Base-by-base conservation (phyloP, 2,888 invertebrate genomes). In the Ptychoptera albimana region DNA sequence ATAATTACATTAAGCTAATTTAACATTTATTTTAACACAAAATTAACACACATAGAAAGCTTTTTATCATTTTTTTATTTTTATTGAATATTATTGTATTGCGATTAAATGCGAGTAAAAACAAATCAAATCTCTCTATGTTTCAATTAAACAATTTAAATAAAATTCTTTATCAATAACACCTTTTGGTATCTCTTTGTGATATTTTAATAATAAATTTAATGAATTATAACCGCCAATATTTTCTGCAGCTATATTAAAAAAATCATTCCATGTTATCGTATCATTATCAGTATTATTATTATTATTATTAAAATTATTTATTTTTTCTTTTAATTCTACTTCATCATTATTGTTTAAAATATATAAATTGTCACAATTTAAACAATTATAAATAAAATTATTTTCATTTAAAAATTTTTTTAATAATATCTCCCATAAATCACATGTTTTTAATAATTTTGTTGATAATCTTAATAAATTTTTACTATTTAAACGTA, bases 111-210 rank as follows among this genome's bases (percentile, higher is more conserved):
- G 23, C 23, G 23, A 7, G 23, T 23, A 23, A 3, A 23, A 23
- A 5, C 7, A 5, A 23, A 51, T 51, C 15, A 42, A 13, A 15
- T 32, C 4, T 13, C 2, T 31, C 37, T 45, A 41, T 8, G 32
- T 11, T 16, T 63, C 61, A 16, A 65, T 49, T 48, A 65, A 53
- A 46, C 66, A 65, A 39, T 61, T 59, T 2, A 60, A 58, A 49
- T 59, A 65, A 47, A 66, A 64, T 45, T 63, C 61, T 15, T 61
- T 55, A 47, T 61, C 60, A 43, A 65, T 59, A 12, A 64, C 63
- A 53, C 64, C 63, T 47, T 61, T 63, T 23, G 65, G 62, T 51
- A 65, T 64, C 36, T 54, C 54, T 38, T 60, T 56, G 11, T 64
- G 60, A 59, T 63, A 66, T 49, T 63, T 64, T 32, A 60, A 56